Conservation (phyloP, 2,113 vertebrate genomes). For the Heptranchias perlo region DNA sequence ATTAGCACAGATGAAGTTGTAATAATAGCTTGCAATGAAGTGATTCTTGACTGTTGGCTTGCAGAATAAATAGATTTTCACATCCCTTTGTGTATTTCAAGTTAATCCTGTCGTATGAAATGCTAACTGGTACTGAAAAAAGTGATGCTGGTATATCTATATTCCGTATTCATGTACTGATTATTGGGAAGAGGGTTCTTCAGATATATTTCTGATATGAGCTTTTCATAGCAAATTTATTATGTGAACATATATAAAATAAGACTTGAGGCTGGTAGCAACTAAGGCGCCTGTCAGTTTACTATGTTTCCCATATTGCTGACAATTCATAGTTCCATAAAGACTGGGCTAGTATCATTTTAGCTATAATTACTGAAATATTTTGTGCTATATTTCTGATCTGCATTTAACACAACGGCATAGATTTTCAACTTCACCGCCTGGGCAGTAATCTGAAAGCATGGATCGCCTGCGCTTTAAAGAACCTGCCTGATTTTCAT, state of each 20-base stretch:
- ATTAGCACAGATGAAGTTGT: background rate
- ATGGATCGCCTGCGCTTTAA: background rate
- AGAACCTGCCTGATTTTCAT: background rate
- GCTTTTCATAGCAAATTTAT: background rate
- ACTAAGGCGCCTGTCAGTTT: background rate
- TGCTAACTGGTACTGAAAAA: background rate
- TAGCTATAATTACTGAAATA: background rate
- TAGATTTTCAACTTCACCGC: background rate
- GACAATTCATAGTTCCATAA: background rate
- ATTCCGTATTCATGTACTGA: background rate
- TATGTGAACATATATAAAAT: background rate
- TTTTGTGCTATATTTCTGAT: background rate
- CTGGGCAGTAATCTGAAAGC: background rate
- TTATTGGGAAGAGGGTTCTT: background rate
- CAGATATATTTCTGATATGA: background rate
- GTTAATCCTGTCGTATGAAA: background rate
- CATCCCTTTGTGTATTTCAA: background rate
- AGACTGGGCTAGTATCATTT: background rate
- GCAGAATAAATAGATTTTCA: background rate
- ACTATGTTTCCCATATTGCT: background rate
- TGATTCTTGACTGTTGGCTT: background rate
- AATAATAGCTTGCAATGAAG: background rate
- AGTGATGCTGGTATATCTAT: background rate
- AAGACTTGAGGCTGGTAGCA: background rate
- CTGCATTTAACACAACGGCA: background rate